Evolutionary conservation across 2,888 invertebrate genomes (phyloP).

Genomic region (Epiblema foenella): DNA sequence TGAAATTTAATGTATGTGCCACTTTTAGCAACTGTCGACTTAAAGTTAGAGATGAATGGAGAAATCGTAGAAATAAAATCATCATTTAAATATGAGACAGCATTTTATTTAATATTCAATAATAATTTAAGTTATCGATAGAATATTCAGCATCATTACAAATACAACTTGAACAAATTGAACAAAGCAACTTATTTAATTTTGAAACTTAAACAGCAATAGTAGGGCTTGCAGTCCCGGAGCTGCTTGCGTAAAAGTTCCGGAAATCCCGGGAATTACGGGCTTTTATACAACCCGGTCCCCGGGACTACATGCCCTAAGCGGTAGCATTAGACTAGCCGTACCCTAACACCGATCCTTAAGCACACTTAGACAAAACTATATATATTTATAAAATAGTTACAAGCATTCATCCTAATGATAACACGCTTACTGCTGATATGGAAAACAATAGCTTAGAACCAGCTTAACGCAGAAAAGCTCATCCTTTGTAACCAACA

Average conservation of each 20-base stretch:
- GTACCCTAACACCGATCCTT: slow-evolving; percentile 66
- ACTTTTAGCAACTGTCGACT: not conserved
- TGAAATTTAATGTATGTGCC: not conserved
- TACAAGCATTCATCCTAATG: slow-evolving; percentile 51
- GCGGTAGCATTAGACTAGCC: slow-evolving; percentile 65
- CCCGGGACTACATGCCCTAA: no score
- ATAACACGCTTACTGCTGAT: slow-evolving; percentile 55
- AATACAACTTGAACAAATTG: slow-evolving; percentile 83
- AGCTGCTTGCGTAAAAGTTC: no score
- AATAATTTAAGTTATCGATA: slow-evolving; percentile 78
- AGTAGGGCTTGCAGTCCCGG: no score
- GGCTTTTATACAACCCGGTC: no score
- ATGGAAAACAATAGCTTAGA: slow-evolving; percentile 59
- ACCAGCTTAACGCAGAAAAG: slow-evolving; percentile 58
- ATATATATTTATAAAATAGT: slow-evolving; percentile 63
- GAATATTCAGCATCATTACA: slow-evolving; percentile 82
- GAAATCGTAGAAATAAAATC: not conserved
- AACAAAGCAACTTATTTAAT: slow-evolving; percentile 78
- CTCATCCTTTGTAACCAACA: slow-evolving; percentile 47
- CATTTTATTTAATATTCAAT: slow-evolving; percentile 83
- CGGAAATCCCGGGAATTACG: no score
- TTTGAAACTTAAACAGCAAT: slow-evolving; percentile 77
- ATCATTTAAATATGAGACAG: slow-evolving; percentile 76
- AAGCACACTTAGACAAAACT: slow-evolving; percentile 78
- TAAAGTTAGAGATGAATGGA: not conserved